These are phyloP conservation scores for Megaceryle torquata DNA, from an alignment of 2,113 vertebrate genomes.

Conservation along the genomic window DNA sequence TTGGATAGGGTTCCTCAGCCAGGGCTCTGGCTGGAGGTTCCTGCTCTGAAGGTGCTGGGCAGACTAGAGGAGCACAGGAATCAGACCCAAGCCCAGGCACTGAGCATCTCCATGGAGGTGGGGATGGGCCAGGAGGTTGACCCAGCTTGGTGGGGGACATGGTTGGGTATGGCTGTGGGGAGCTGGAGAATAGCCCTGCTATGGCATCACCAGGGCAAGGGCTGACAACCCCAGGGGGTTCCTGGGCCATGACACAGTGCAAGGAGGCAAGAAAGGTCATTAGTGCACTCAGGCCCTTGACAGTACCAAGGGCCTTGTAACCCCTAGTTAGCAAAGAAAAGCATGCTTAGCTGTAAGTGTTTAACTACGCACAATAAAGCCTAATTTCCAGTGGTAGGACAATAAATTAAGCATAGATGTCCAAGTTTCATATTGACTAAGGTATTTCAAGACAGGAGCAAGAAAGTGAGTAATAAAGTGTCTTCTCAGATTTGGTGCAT, in stretches of 20 bases:
- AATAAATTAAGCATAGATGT: background rate
- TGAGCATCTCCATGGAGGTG: background rate
- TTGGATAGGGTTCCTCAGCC: background rate
- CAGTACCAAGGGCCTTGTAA: background rate
- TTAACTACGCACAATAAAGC: background rate
- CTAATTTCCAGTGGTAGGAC: background rate
- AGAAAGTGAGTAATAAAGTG: background rate
- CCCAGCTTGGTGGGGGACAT: background rate
- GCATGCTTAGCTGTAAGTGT: background rate
- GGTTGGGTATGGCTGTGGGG: background rate
- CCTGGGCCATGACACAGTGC: background rate
- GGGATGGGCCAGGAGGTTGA: no score
- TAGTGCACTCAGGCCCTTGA: background rate
- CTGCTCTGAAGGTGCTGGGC: background rate
- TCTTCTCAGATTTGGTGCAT: background rate
- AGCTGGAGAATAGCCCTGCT: background rate
- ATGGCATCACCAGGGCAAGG: background rate
- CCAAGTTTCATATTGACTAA: background rate
- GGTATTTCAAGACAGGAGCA: background rate
- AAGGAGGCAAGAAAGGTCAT: background rate
- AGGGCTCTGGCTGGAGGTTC: background rate
- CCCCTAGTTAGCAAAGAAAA: background rate
- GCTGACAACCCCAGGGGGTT: fast-evolving
- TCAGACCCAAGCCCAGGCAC: background rate
- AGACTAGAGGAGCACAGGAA: background rate